Evolutionary conservation across 2,888 invertebrate genomes (phyloP).

Genomic region (Drosophila bunnanda): DNA sequence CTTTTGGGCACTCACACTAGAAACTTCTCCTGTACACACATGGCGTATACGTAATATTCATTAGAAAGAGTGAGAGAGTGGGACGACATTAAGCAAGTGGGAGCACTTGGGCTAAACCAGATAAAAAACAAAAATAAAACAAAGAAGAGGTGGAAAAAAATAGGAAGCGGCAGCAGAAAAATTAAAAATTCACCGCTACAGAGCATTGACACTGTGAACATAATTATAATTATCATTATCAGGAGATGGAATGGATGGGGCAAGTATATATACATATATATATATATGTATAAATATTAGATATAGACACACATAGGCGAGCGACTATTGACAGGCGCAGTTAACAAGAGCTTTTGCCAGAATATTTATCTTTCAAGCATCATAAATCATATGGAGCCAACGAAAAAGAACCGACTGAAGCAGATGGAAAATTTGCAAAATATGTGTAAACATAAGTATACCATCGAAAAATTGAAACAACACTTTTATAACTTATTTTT

Average conservation of each 20-base stretch:
- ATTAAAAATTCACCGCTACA: slow-evolving; percentile 68
- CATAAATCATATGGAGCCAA: slow-evolving; percentile 67
- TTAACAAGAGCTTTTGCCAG: slow-evolving; percentile 72
- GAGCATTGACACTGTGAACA: slow-evolving; percentile 68
- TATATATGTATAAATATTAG: slow-evolving; percentile 15
- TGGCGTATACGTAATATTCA: slow-evolving; percentile 71
- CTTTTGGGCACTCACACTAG: slow-evolving; percentile 37
- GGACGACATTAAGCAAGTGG: slow-evolving; percentile 15
- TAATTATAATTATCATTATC: slow-evolving; percentile 49
- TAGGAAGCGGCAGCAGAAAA: slow-evolving; percentile 5
- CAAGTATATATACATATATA: neutral
- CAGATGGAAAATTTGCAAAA: neutral
- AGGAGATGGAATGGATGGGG: slow-evolving; percentile 7
- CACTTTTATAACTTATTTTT: neutral
- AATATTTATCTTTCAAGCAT: slow-evolving; percentile 78
- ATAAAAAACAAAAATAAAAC: neutral
- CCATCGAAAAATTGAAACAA: neutral
- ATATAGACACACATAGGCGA: slow-evolving; percentile 44
- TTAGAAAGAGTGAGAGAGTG: slow-evolving; percentile 3
- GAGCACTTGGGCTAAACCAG: neutral
- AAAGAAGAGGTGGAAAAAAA: slow-evolving; percentile 3
- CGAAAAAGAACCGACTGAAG: slow-evolving; percentile 10
- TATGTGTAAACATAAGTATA: neutral
- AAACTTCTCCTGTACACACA: neutral
- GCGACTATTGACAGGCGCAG: slow-evolving; percentile 73